A percentile compares a stretch with the other conserved stretches of the same genome.
phyloP scores from a whole-genome alignment of 2,797 vertebrate species.

The Dendrocincla fuliginosa region DNA sequence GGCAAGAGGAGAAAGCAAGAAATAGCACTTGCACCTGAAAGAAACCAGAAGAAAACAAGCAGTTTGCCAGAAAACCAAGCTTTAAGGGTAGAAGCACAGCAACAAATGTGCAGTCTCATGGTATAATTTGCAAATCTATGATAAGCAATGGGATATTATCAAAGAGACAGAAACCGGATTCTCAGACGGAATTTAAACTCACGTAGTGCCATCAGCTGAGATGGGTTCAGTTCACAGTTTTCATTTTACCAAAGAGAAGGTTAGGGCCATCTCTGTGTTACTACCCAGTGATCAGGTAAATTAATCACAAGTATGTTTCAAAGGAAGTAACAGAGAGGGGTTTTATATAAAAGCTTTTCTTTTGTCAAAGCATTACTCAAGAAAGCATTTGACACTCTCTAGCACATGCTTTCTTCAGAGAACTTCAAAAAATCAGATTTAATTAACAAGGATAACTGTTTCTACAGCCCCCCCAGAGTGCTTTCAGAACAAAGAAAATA shows the following conservation, averaged over 20 bases:
- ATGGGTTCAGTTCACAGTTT: not conserved
- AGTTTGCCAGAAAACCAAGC: slow-evolving; percentile 47
- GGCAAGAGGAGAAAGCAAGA: slow-evolving; percentile 65
- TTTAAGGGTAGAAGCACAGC: not conserved
- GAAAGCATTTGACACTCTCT: not conserved
- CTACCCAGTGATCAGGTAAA: not conserved
- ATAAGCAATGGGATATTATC: not conserved
- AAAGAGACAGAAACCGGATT: not conserved
- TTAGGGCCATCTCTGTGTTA: not conserved
- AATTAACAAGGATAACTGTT: not conserved
- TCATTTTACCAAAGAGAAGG: not conserved
- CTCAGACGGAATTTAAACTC: not conserved
- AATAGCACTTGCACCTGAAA: slow-evolving; percentile 71
- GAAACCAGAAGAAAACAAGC: slow-evolving; percentile 69
- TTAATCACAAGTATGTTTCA: not conserved
- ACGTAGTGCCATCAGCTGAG: not conserved
- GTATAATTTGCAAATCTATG: not conserved
- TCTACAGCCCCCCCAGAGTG: not conserved
- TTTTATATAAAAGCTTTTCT: not conserved
- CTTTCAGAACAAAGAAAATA: slow-evolving; percentile 1
- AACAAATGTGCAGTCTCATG: not conserved
- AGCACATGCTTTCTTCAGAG: not conserved
- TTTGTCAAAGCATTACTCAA: not conserved
- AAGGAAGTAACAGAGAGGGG: not conserved
- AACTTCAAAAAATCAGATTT: not conserved